Evolutionary conservation across 2,888 invertebrate species (phyloP).

Genomic region (Habrosyne pyritoides): DNA sequence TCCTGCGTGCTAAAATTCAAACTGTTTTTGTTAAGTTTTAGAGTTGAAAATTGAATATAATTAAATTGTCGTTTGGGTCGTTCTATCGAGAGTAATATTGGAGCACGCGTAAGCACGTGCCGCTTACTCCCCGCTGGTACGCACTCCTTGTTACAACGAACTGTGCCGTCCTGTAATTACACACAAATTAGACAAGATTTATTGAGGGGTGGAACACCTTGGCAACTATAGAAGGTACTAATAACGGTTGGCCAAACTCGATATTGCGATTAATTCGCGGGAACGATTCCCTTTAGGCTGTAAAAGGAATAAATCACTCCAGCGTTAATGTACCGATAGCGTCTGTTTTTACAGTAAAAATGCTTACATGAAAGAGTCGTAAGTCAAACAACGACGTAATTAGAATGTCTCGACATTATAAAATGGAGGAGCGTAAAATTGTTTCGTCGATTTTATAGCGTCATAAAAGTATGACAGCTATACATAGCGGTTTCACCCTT

Average conservation of each 20-base stretch:
- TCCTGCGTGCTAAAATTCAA: conserved; percentile 22
- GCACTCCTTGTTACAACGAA: conserved; percentile 80
- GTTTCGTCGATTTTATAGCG: conserved; percentile 29
- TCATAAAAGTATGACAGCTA: conserved; percentile 28
- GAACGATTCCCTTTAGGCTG: conserved; percentile 49
- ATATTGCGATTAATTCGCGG: conserved; percentile 77
- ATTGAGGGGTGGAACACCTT: conserved; percentile 83
- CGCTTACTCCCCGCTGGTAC: conserved; percentile 76
- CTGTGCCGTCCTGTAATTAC: conserved; percentile 82
- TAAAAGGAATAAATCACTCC: conserved; percentile 45
- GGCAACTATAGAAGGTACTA: conserved; percentile 81
- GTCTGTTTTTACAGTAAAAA: background rate
- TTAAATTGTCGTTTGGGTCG: conserved; percentile 30
- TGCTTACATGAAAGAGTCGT: conserved; percentile 31
- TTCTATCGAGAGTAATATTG: conserved; percentile 29
- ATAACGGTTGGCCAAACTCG: conserved; percentile 78
- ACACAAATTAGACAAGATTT: conserved; percentile 84
- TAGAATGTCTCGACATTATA: conserved; percentile 52
- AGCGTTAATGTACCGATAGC: background rate
- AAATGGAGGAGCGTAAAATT: conserved; percentile 30
- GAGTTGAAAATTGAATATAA: conserved; percentile 33
- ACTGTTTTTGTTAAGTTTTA: conserved; percentile 19
- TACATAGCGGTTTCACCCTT: conserved; percentile 36
- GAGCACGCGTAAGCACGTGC: conserved; percentile 81
- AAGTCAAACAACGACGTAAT: conserved; percentile 50